Base-by-base conservation (phyloP, 2,888 invertebrate genomes). In the Anoncus sp. region DNA sequence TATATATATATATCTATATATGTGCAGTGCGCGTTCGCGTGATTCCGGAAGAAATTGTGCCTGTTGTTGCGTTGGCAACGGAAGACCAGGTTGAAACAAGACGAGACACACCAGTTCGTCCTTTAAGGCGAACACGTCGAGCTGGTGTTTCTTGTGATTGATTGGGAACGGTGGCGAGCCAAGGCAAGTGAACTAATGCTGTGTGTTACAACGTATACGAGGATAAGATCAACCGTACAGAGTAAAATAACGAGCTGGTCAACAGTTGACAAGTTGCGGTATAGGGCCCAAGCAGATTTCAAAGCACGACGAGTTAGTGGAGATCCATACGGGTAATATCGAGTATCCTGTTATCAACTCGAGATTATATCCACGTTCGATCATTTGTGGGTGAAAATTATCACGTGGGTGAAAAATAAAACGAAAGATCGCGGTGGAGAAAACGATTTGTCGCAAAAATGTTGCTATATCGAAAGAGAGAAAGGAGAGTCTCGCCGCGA, bases 121-220 rank as follows among this genome's bases (percentile, higher is more conserved):
- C 85, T 83, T 87, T 86, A 86, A 86, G 87, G 85, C 77, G 71
- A 84, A 82, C 80, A 78, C 81, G 77, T 81, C 67, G 84, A 81
- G 78, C 62, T 76, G 63, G 67, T 75, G 77, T 66, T 82, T 83
- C 83, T 84, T 82, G 87, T 82, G 83, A 86, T 85, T 86, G 85
- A 86, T 83, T 82, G 83, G n/a, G 53, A 53, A 12, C 63, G 51
- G 14, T 35, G 55, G 35, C 49, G 55, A 55, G 16, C 63, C 40
- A n/a, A 47, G 53, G 35, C 57, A 35, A 72, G 62, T 49, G 45
- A 47, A 62, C 55, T 51, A 55, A 38, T 35, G 60, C 63, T 45
- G 20, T 45, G 45, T 18, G n/a, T n/a, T n/a, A n/a, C n/a, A n/a
- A n/a, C n/a, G n/a, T n/a, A n/a, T n/a, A n/a, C n/a, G 31, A 57